Evolutionary conservation across 1,140 invertebrate genomes (phyloP).

Genomic region (Cardiocondyla obscurior): DNA sequence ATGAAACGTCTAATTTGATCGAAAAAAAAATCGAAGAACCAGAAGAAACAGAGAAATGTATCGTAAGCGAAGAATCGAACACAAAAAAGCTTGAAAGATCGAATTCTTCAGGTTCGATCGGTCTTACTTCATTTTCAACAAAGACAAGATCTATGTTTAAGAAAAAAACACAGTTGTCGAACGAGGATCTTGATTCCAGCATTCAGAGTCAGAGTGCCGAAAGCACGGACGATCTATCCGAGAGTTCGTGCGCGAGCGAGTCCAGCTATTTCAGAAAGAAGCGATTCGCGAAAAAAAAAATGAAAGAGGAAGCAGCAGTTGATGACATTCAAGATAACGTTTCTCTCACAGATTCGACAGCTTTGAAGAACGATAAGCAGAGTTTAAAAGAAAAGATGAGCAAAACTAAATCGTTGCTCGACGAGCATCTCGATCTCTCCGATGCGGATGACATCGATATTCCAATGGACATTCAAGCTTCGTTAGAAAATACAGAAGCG

Average conservation of each 20-base stretch:
- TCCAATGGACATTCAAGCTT: slow-evolving; percentile 39
- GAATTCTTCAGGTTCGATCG: slow-evolving; percentile 45
- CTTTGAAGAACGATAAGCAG: slow-evolving; percentile 1
- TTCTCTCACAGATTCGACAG: slow-evolving; percentile 16
- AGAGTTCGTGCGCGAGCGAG: slow-evolving; percentile 54
- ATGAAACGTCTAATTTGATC: background rate
- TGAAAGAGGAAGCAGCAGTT: slow-evolving; percentile 1
- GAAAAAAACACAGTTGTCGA: slow-evolving; percentile 37
- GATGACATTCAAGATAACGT: background rate
- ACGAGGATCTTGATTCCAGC: slow-evolving; percentile 36
- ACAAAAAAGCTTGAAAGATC: slow-evolving; percentile 36
- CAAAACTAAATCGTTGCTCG: slow-evolving; percentile 55
- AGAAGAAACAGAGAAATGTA: background rate
- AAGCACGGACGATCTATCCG: slow-evolving; percentile 56
- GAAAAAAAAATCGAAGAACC: slow-evolving; percentile 27
- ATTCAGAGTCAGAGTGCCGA: slow-evolving; percentile 1
- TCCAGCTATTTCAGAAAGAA: slow-evolving; percentile 62
- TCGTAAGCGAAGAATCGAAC: background rate
- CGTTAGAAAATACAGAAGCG: background rate
- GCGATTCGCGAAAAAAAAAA: slow-evolving; percentile 59
- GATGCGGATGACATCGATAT: slow-evolving; percentile 54
- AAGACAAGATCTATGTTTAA: slow-evolving; percentile 36
- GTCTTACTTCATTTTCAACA: background rate
- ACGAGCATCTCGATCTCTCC: slow-evolving; percentile 61
- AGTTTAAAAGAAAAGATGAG: slow-evolving; percentile 35